Base-by-base conservation (phyloP, 2,113 vertebrate genomes). In the Microcebus jonahi region DNA sequence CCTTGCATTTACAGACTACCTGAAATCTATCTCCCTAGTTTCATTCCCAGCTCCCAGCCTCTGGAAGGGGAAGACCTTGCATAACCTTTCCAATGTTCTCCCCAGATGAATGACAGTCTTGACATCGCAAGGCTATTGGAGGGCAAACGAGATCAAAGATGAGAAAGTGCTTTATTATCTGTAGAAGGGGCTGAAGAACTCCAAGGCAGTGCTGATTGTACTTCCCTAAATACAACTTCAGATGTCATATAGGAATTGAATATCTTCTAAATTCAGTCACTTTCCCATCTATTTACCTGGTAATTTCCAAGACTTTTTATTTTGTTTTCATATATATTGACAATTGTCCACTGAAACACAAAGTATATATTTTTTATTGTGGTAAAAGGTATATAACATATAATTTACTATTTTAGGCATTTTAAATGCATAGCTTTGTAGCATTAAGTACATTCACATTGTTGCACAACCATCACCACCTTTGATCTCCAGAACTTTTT, bases 261-360 rank as follows among this genome's bases (percentile, higher is more conserved):
- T 45, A 5, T 48, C 90, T 82, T 65, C 18, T 59, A 83, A 91
- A 39, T 31, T 21, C 25, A 36, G 15, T 79, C 39, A 25, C 29
- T 80, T 92, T 94, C n/a, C 34, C 1, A 79, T 20, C 6, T 67
- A 57, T 4, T 57, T 87, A 84, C 42, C 59, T 57, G 31, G 63
- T 63, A 53, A 34, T 68, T 90, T 75, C 61, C 10, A 70, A 89
- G 88, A 27, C 0, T 8, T 79, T 94, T 90, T 63, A 57, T 55
- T 96, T 92, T 94, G 20, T 75, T 86, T 96, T 90, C 53, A 71
- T 55, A 45, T 55, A 34, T 42, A 42, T n/a, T 36, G n/a, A 21
- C 4, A 57, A 63, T 27, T 36, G 63, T n/a, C 20, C 31, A 77
- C 20, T 88, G 34, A 88, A 67, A 92, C 20, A 71, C 70, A 93